Evolutionary conservation across 2,888 invertebrate genomes (phyloP).

Genomic region (Heliconius charithonia): DNA sequence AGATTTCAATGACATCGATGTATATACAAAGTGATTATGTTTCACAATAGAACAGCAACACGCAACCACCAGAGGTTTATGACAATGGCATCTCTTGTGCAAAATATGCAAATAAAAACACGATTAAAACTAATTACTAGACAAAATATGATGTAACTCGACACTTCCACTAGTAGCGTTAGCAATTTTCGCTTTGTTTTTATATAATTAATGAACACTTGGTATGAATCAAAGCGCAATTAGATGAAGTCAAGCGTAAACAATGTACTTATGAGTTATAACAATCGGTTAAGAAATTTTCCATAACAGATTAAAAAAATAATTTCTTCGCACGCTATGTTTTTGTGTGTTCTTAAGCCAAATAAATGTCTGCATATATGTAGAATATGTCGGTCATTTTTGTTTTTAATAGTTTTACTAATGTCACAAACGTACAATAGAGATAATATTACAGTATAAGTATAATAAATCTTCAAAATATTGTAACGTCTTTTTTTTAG

Average conservation of each 20-base stretch:
- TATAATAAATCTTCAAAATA: too few relatives aligned
- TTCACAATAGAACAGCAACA: not conserved
- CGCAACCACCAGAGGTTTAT: not conserved
- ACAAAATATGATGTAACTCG: slow-evolving; percentile 7
- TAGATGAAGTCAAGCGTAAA: slow-evolving; percentile 24
- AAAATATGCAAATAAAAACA: slow-evolving; percentile 14
- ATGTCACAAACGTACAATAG: not conserved
- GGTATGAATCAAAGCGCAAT: slow-evolving; percentile 24
- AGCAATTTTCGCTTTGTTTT: not conserved
- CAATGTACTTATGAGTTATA: slow-evolving; percentile 15
- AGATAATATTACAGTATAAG: too few relatives aligned
- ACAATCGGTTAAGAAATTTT: slow-evolving; percentile 24
- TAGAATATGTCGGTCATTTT: not conserved
- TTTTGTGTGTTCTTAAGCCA: not conserved
- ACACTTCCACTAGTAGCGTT: not conserved
- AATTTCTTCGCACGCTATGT: slow-evolving; percentile 19
- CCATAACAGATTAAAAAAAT: not conserved
- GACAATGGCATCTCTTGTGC: slow-evolving; percentile 13
- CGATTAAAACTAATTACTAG: slow-evolving; percentile 2
- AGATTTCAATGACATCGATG: not conserved
- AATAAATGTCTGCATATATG: not conserved
- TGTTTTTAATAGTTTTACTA: not conserved
- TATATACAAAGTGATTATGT: not conserved
- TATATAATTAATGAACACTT: slow-evolving; percentile 2
- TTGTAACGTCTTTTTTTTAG: too few relatives aligned